Evolutionary conservation across 2,113 vertebrate genomes (phyloP).

Genomic region (Henicopernis longicauda): DNA sequence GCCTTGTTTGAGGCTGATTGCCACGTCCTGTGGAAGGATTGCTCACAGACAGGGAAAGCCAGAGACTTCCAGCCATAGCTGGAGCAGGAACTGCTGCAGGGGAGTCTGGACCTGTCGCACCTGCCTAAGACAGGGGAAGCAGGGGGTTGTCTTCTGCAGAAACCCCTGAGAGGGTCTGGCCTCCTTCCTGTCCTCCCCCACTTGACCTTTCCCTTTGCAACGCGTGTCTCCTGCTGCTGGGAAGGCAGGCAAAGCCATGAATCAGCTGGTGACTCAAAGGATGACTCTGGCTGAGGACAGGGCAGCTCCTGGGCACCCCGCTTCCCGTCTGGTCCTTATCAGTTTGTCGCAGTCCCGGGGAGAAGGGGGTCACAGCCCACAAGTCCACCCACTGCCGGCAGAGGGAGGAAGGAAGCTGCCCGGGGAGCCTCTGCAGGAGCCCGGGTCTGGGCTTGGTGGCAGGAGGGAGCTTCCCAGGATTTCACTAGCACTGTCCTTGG

Average conservation of each 20-base stretch:
- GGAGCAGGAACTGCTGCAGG: not conserved
- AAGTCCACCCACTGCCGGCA: not conserved
- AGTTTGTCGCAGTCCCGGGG: not conserved
- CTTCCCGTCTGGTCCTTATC: not conserved
- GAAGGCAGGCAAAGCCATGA: not conserved
- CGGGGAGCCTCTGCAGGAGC: not conserved
- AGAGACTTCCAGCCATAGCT: not conserved
- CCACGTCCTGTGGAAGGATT: not conserved
- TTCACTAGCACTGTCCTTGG: not conserved
- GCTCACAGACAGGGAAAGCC: not conserved
- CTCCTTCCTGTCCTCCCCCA: not conserved
- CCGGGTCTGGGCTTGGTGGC: not conserved
- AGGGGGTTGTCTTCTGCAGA: not conserved
- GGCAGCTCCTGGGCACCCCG: not conserved
- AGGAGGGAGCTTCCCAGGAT: not conserved
- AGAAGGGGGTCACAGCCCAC: not conserved
- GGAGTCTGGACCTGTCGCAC: not conserved
- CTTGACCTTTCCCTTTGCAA: not conserved
- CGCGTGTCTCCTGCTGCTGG: not conserved
- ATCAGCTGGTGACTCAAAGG: slow-evolving; percentile 32
- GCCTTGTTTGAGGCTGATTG: not conserved
- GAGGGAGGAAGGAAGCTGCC: not conserved
- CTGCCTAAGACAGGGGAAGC: not conserved
- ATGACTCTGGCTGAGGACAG: not conserved
- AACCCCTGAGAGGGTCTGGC: not conserved